Base-by-base conservation (phyloP, 2,113 vertebrate genomes). In the Rhombomys opimus region DNA sequence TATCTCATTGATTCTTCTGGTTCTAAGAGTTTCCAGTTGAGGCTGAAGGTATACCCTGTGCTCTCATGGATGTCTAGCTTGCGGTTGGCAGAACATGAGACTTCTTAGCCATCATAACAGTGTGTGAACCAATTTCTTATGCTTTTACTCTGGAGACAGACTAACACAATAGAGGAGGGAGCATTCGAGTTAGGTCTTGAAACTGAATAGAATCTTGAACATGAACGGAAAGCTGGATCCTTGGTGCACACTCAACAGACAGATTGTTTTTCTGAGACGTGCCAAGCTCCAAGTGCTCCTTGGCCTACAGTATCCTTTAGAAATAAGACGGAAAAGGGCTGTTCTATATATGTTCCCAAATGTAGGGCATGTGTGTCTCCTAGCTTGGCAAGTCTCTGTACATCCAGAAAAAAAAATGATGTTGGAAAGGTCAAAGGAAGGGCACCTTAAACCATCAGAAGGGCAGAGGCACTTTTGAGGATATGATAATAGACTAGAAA, bases 401-500 rank as follows among this genome's bases (percentile, higher is more conserved):
- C 82, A 68, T 78, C 17, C 61, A 90, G 38, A 63, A 84, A 67
- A 87, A 87, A 57, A 57, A 96, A 92, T 59, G 61, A 27, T 18
- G 59, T 73, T 94, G 75, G 75, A 59, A 93, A 89, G 95, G 92
- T 96, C 92, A 94, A 80, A 94, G 76, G 95, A 96, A 97, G 95
- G 96, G 90, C 76, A 91, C 70, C 32, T 87, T 78, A 84, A 95
- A 63, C 70, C 88, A 86, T 89, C 61, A 76, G 32, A 90, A 95
- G 80, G 81, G 94, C 75, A 97, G 90, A 95, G 72, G 54, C 80
- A 63, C 88, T 95, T 84, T 80, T 93, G 70, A 90, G 65, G 54
- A 93, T 76, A 57, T 88, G 93, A 97, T 95, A 94, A 95, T 50
- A 96, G 92, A 92, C 85, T 85, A 90, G 95, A 88, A 97, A 96